Evolutionary conservation across 2,888 invertebrate genomes (phyloP), one percentile per base, ranked within the genome.

Genomic region (Syrphus vitripennis): DNA sequence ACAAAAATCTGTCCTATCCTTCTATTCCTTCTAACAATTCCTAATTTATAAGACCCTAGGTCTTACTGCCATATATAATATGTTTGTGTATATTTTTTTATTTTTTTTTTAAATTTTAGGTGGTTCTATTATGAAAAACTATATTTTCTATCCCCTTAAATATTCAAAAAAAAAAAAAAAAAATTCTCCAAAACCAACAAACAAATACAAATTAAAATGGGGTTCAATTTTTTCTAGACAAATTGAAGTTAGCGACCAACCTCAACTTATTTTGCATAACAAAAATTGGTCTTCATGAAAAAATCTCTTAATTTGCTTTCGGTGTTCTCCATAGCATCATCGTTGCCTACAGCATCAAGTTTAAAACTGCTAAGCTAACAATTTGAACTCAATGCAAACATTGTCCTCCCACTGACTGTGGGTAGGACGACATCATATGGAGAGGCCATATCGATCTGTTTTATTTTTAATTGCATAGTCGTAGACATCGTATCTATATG

Each of bases 381-480:
- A 81, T 45, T 69, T 63, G 63, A 61, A 70, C 75, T 70, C 61
- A 63, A 37, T 45, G 19, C 61, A 70, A 75, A 29, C 45, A 48
- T 37, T 21, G 3, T 21, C 59, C 34, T 14, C 19, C 12, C 21
- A 21, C 57, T 9, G 6, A 4, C 3, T 21, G 6, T 21, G 5
- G 3, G 9, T 1, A 3, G 7, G 19, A 29, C 0, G 31, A 21
- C 21, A n/a, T n/a, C n/a, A n/a, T n/a, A n/a, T 29, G 21, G 2
- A 37, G 19, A 7, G 31, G 59, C 10, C 10, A 34, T 76, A 82
- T 82, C 71, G 82, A 76, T 76, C 65, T 65, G 14, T 29, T 65
- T 29, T 37, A 82, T 76, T 76, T 82, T 82, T 65, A 82, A 82
- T 76, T 82, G 76, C 69, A 69, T 57, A 61, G 10, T 59, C 40